Percentiles rank a stretch among this genome's conserved stretches.
Conservation (phyloP, 2,888 invertebrate species). For the Ophion costatus region DNA sequence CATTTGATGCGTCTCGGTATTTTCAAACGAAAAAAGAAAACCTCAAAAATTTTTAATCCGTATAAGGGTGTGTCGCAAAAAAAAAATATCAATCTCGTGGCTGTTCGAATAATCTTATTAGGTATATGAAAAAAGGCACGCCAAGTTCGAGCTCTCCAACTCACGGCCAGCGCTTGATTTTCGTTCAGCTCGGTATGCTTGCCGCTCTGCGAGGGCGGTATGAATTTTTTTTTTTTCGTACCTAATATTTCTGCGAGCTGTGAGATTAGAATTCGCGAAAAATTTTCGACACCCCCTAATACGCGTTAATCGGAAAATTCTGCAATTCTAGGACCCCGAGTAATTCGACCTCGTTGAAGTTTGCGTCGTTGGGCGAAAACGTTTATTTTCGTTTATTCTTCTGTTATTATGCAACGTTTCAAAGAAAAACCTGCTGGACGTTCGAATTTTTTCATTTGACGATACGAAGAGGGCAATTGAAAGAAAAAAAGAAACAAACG, state of each 20-base stretch:
- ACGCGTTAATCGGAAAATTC: neutral
- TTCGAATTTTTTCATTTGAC: neutral
- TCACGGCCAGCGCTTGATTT: neutral
- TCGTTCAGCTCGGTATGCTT: neutral
- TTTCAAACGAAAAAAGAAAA: neutral
- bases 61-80: neutral
- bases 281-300: neutral
- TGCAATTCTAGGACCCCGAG: slow-evolving; percentile 15
- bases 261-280: neutral
- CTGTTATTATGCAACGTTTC: neutral
- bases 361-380: neutral
- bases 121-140: neutral
- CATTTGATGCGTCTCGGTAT: neutral
- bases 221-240: neutral
- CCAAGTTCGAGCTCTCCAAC: neutral
- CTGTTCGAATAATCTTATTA: neutral
- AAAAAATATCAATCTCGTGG: neutral
- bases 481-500: neutral
- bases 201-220: neutral
- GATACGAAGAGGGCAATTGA: neutral
- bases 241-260: neutral
- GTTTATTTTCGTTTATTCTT: neutral
- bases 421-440: neutral
- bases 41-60: neutral
- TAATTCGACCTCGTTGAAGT: neutral